phyloP scores from a whole-genome alignment of 1,140 invertebrate species.

The Elysia chlorotica region DNA sequence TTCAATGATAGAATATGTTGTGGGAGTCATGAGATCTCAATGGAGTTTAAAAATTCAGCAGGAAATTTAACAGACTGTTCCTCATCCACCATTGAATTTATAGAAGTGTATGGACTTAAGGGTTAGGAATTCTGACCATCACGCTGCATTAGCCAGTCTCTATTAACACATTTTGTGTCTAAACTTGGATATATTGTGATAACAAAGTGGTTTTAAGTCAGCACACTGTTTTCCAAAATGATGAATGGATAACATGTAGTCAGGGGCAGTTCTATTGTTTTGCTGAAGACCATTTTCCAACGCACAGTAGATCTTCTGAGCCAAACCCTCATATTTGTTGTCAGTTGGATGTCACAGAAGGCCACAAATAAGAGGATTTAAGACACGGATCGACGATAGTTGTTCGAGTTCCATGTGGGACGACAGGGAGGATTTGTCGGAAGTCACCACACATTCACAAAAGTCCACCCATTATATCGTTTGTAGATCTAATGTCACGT shows the following conservation, averaged over 20 bases:
- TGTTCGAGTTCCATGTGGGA: slow-evolving; percentile 9
- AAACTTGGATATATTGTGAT: not conserved
- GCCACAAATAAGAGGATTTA: slow-evolving; percentile 41
- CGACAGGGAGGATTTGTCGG: slow-evolving; percentile 16
- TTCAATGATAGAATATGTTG: slow-evolving; percentile 59
- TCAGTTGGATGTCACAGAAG: slow-evolving; percentile 22
- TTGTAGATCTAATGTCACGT: slow-evolving; percentile 27
- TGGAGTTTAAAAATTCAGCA: slow-evolving; percentile 54
- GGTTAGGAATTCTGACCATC: not conserved
- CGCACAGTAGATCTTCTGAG: not conserved
- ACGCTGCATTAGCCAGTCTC: not conserved
- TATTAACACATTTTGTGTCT: not conserved
- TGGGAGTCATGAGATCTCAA: slow-evolving; percentile 54
- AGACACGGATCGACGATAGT: slow-evolving; percentile 34
- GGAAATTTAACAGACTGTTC: slow-evolving; percentile 38
- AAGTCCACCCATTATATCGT: slow-evolving; percentile 31
- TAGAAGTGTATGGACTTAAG: not conserved
- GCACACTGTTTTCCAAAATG: not conserved
- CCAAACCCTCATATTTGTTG: not conserved
- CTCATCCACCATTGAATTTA: slow-evolving; percentile 33
- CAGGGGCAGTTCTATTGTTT: not conserved
- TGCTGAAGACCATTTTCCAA: not conserved
- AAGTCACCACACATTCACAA: slow-evolving; percentile 38
- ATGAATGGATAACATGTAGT: not conserved
- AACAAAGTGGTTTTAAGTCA: not conserved